Evolutionary conservation across 2,113 vertebrate genomes (phyloP), one percentile per base, ranked within the genome.

Genomic region (Solea senegalensis): DNA sequence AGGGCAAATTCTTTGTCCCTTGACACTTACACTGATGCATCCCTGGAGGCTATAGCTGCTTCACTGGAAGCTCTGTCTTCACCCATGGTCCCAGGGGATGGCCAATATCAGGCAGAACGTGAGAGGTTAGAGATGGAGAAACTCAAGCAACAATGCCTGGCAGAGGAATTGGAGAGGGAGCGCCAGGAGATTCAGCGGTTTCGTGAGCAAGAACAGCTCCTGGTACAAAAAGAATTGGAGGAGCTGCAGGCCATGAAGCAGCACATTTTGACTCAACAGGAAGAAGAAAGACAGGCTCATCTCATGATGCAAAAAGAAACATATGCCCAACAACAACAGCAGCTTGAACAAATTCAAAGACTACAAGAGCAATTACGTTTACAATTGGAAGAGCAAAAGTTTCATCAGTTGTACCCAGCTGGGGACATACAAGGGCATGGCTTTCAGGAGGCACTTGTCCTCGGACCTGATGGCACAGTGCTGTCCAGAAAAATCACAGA

Each of bases 301-400:
- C 96, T 97, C 49, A 95, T 99, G 94, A 97, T 99, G 96, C 95
- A 98, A 62, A 98, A 99, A 86, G 98, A 99, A 90, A 97, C 96
- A 0, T 91, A 98, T 69, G 97, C 95, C 4, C 98, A 99, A 75
- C 98, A 99, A 45, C 97, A 99, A 62, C 45, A 98, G 59, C 98
- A 99, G 54, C 94, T 99, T 51, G 97, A 99, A 69, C 97, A 98
- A 86, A 98, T 99, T 71, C 98, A 99, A 46, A 95, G 97, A 69
- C 96, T 99, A 50, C 98, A 99, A 74, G 96, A 98, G 43, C 97
- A 98, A 77, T 94, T 99, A 3, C 96, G 98, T 27, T 90, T 95
- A 65, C 98, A 99, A 85, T 88, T 98, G 14, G 97, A 99, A 74
- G 97, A 99, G 58, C 97, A 99, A 77, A 99, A 97, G 76, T 66